Conservation (phyloP, 2,888 invertebrate species). For the Rhabditoides inermis region DNA sequence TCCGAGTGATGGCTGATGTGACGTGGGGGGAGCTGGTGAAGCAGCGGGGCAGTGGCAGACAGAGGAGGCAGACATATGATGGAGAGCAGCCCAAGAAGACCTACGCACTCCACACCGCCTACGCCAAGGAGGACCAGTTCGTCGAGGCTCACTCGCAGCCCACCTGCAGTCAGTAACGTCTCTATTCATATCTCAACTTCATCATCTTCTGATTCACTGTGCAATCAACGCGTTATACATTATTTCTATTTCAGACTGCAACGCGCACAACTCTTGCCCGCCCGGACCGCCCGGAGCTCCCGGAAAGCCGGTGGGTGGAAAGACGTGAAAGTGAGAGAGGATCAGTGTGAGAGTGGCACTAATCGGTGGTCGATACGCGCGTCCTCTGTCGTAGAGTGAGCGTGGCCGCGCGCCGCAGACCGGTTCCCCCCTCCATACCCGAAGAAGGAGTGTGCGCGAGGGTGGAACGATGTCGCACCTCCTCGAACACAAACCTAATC, state of each 20-base stretch:
- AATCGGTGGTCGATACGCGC: too few species aligned
- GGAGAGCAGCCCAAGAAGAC: slow-evolving; percentile 23
- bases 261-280: slow-evolving; percentile 30
- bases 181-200: neutral
- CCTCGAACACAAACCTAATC: too few species aligned
- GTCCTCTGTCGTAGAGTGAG: too few species aligned
- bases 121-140: slow-evolving; percentile 35
- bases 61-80: slow-evolving; percentile 23
- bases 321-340: neutral
- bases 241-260: slow-evolving; percentile 20
- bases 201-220: neutral
- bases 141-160: slow-evolving; percentile 23
- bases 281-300: slow-evolving; percentile 33
- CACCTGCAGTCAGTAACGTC: slow-evolving; percentile 29
- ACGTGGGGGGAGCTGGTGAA: slow-evolving; percentile 32
- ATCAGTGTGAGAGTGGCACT: too few species aligned
- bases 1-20: slow-evolving; percentile 32
- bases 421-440: too few species aligned
- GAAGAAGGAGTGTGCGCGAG: too few species aligned
- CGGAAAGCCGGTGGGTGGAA: slow-evolving; percentile 23
- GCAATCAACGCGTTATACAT: neutral
- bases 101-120: slow-evolving; percentile 32
- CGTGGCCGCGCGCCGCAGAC: too few species aligned
- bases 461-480: too few species aligned
- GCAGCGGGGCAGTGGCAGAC: slow-evolving; percentile 13